These are phyloP conservation scores for Spea multiplicata DNA, from an alignment of 2,113 vertebrate species.

Conservation along the genomic window DNA sequence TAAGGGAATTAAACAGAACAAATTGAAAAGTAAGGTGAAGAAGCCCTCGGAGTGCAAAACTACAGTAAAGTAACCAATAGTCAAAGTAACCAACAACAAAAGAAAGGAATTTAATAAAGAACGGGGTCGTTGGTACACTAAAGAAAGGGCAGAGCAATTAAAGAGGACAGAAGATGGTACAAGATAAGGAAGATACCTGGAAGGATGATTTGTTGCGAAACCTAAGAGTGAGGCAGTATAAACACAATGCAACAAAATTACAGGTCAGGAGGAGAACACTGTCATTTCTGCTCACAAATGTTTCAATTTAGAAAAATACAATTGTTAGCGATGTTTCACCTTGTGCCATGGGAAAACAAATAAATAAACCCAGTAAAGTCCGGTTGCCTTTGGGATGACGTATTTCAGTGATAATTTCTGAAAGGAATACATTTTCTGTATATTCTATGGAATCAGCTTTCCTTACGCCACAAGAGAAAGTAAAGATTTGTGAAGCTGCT, in stretches of 20 bases:
- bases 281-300: neutral
- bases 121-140: constrained; percentile 12
- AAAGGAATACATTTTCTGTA: too few relatives aligned
- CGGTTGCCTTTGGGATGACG: neutral
- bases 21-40: constrained; percentile 1
- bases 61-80: neutral
- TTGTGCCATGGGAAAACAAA: constrained; percentile 5
- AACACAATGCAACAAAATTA: constrained; percentile 22
- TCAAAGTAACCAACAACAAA: neutral
- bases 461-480: too few relatives aligned
- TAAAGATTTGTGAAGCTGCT: too few relatives aligned
- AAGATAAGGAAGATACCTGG: constrained; percentile 16
- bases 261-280: constrained; percentile 23
- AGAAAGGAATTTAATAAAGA: constrained; percentile 17
- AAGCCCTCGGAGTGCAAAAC: neutral
- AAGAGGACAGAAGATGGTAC: constrained; percentile 15
- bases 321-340: constrained; percentile 2
- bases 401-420: neutral
- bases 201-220: constrained; percentile 5
- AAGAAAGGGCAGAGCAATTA: neutral
- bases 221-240: neutral
- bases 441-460: too few relatives aligned
- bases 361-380: constrained; percentile 2
- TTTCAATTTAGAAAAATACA: constrained; percentile 19
- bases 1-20: neutral